Conservation (phyloP, 2,888 invertebrate species). For the Palloptera scutellata region DNA sequence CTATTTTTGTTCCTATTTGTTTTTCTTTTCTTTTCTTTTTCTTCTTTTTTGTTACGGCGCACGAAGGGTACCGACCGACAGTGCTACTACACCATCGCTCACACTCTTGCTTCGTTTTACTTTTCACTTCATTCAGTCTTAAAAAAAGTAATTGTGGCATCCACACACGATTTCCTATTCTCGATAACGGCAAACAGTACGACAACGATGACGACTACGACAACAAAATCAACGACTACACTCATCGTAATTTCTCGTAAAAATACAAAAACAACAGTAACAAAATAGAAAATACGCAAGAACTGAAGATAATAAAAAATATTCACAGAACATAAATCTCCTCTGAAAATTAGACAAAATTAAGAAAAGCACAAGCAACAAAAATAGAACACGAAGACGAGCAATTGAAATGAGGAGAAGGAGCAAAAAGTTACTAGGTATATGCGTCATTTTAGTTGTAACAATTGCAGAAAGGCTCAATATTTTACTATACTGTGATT, state of each 20-base stretch:
- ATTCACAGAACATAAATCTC: neutral
- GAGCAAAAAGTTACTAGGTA: too few relatives aligned
- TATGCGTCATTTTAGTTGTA: neutral
- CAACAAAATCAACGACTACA: too few relatives aligned
- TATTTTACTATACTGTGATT: neutral
- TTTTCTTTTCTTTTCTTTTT: too few relatives aligned
- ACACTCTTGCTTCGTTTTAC: neutral
- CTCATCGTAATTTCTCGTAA: conserved; percentile 15
- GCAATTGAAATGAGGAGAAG: neutral
- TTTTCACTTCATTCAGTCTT: conserved; percentile 20
- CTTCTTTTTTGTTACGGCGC: too few relatives aligned
- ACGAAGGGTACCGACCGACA: too few relatives aligned
- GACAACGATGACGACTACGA: neutral
- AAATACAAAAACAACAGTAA: neutral
- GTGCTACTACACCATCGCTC: too few relatives aligned
- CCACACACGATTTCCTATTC: conserved; percentile 1
- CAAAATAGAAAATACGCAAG: too few relatives aligned
- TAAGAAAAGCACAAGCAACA: neutral
- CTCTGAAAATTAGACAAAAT: neutral
- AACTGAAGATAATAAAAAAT: too few relatives aligned
- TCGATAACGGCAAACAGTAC: neutral
- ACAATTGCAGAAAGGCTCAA: conserved; percentile 11
- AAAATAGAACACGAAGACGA: neutral
- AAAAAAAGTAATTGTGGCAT: conserved; percentile 17
- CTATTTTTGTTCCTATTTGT: too few relatives aligned